Evolutionary conservation across 2,113 vertebrate genomes (phyloP).

Genomic region (Pterocles orientalis): DNA sequence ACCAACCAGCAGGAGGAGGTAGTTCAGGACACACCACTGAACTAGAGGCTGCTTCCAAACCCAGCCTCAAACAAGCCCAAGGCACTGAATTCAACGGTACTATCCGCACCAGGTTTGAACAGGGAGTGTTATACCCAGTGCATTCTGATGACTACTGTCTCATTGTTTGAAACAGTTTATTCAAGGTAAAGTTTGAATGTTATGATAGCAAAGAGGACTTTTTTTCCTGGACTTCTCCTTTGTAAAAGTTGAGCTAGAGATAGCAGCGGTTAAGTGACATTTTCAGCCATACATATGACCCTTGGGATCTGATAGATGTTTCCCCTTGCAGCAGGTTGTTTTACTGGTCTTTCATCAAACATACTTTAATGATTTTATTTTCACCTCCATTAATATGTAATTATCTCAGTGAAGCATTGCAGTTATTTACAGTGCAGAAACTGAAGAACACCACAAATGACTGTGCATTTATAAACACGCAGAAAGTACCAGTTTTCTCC

Average conservation of each 20-base stretch:
- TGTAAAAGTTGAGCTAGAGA: neutral
- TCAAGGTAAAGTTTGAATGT: neutral
- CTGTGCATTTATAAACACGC: slow-evolving; percentile 54
- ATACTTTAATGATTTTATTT: neutral
- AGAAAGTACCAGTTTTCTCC: slow-evolving; percentile 66
- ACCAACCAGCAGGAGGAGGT: neutral
- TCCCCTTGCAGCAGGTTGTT: neutral
- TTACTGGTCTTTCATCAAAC: neutral
- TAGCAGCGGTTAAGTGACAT: neutral
- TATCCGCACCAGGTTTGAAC: neutral
- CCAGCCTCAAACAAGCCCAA: neutral
- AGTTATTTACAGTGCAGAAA: slow-evolving; percentile 19
- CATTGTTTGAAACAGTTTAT: neutral
- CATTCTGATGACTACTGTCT: neutral
- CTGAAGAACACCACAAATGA: slow-evolving; percentile 54
- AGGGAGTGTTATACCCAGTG: fast-evolving
- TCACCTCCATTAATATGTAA: neutral
- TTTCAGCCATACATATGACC: neutral
- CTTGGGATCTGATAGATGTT: neutral
- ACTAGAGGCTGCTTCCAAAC: neutral
- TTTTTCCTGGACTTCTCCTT: neutral
- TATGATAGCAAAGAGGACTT: neutral
- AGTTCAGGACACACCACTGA: neutral
- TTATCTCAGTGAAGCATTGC: neutral
- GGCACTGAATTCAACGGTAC: neutral